These are phyloP conservation scores for Calyptomena viridis DNA, from an alignment of 2,113 vertebrate species.

Conservation along the genomic window DNA sequence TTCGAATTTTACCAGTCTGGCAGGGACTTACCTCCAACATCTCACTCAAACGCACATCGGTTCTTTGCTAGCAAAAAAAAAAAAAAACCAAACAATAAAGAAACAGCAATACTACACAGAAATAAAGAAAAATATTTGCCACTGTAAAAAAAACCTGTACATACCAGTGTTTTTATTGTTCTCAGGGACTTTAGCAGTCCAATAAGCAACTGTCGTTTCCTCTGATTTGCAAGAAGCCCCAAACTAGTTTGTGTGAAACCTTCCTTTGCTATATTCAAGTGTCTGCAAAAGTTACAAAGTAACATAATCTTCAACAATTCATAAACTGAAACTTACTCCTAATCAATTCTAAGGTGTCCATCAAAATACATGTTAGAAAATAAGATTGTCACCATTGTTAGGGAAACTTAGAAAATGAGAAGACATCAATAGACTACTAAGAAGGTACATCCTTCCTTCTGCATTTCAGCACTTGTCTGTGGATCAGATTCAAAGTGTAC, in stretches of 20 bases:
- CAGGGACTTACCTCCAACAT: constrained; percentile 91
- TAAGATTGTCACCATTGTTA: neutral
- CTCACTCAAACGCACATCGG: constrained; percentile 95
- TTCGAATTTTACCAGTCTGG: neutral
- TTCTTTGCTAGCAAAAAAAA: constrained; percentile 87
- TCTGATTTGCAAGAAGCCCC: constrained; percentile 94
- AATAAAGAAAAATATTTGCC: neutral
- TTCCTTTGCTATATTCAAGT: constrained; percentile 89
- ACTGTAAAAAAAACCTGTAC: neutral
- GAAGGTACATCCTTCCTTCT: neutral
- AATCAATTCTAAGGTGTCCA: neutral
- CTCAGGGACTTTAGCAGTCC: constrained; percentile 93
- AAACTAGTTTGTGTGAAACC: constrained; percentile 96
- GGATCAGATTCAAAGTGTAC: neutral
- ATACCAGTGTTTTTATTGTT: constrained; percentile 98
- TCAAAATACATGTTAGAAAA: neutral
- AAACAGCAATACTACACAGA: neutral
- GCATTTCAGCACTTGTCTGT: neutral
- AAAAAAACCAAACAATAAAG: too few relatives aligned
- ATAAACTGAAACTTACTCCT: neutral
- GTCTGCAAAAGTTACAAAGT: constrained; percentile 73
- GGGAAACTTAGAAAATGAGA: neutral
- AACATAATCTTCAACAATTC: neutral
- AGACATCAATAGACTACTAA: neutral
- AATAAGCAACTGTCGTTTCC: constrained; percentile 90